Base-by-base conservation (phyloP, 2,797 vertebrate genomes). In the Sebastes cheni region DNA sequence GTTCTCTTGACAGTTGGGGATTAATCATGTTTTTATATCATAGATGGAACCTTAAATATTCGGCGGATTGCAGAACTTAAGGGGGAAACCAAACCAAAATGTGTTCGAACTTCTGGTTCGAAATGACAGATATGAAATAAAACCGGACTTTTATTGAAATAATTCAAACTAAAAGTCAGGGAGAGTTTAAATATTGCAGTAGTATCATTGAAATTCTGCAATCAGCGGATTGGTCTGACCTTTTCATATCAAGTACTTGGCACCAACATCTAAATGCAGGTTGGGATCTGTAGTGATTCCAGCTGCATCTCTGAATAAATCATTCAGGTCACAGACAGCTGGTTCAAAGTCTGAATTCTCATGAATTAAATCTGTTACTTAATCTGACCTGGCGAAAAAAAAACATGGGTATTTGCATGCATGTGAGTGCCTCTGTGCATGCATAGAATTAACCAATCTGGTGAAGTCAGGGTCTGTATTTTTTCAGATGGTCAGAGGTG, bases 1-100 rank as follows among this genome's bases (percentile, higher is more conserved):
- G n/a, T 77, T 86, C 66, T 77, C 69, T 55, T 78, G 69, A 86
- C 55, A 69, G 54, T 71, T 78, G 2, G 30, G 18, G 61, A 84
- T 82, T 86, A 78, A 82, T 90, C 80, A 67, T 20, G 3, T 59
- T 84, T 88, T 87, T 72, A 77, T 76, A 77, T 75, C 81, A 71
- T 61, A 65, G 79, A 83, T 77, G 56, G 77, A 84, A 77, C n/a
- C 67, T 66, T 59, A 75, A 71, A 64, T 62, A 62, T 69, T 67
- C 27, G 11, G 3, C 58, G 18, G 27, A 69, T 29, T 67, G 23
- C 60, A 36, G 59, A 77, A 59, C 6, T 29, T 55, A 11, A 42
- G 3, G 12, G 32, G 22, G 55, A 6, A 71, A 60, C 29, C 29
- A 59, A 64, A 74, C 22, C 18, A 13, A 60, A 14, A 11, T 10